Evolutionary conservation across 2,888 invertebrate species (phyloP).

Genomic region (Dilophus febrilis): DNA sequence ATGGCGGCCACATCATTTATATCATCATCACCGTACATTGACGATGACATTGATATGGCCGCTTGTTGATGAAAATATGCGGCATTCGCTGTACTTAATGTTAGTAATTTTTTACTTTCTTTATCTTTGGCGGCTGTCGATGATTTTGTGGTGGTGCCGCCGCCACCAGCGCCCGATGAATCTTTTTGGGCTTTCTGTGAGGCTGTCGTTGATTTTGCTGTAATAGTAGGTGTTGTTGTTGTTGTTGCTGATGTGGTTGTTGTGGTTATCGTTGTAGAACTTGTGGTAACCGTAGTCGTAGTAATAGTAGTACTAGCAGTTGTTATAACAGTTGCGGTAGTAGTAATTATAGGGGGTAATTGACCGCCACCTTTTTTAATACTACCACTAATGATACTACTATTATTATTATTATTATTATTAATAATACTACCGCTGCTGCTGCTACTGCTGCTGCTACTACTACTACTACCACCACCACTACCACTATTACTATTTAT

Average conservation of each 20-base stretch:
- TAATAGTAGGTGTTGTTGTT: background rate
- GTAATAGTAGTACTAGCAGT: conserved; percentile 11
- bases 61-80: conserved; percentile 35
- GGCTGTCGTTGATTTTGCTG: conserved; percentile 13
- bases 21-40: conserved; percentile 70
- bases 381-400: no score
- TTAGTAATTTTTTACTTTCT: conserved; percentile 43
- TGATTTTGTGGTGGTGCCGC: conserved; percentile 30
- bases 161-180: conserved; percentile 28
- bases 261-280: conserved; percentile 15
- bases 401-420: no score
- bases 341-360: conserved; percentile 12
- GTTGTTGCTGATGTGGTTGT: conserved; percentile 1
- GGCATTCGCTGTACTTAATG: conserved; percentile 30
- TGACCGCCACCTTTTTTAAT: no score
- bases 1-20: conserved; percentile 98
- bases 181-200: conserved; percentile 23
- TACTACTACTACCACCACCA: no score
- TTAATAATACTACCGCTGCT: no score
- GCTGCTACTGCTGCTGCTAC: no score
- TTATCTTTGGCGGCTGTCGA: conserved; percentile 53
- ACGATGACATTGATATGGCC: conserved; percentile 31
- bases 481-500: no score
- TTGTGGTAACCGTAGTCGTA: conserved; percentile 10
- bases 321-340: conserved; percentile 16